A percentile compares a stretch with the other conserved stretches of the same genome.
phyloP scores from a whole-genome alignment of 2,888 invertebrate species.

The Acrobasis suavella region DNA sequence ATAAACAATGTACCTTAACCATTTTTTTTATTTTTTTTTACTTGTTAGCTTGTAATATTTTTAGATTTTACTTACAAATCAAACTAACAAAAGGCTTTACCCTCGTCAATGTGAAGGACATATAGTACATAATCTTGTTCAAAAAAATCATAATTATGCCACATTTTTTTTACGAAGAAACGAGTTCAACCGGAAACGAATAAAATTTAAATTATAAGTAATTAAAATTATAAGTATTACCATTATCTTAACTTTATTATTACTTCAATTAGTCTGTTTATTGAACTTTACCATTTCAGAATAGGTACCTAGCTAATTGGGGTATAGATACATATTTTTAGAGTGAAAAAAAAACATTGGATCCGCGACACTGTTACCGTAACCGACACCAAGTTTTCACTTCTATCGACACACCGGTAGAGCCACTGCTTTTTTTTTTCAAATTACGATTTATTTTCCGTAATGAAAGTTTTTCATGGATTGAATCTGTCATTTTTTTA shows the following conservation, averaged over 20 bases:
- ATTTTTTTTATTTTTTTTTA: no score
- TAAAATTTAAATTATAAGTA: not conserved
- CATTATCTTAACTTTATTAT: constrained; percentile 1
- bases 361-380: no score
- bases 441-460: not conserved
- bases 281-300: constrained; percentile 16
- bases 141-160: not conserved
- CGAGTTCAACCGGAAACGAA: not conserved
- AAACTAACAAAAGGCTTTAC: no score
- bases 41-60: no score
- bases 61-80: no score
- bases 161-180: not conserved
- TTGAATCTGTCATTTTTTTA: no score
- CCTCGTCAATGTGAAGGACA: constrained; percentile 1
- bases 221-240: not conserved
- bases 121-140: not conserved
- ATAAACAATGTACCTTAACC: not conserved
- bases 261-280: not conserved
- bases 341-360: no score
- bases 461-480: no score
- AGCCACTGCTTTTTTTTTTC: no score
- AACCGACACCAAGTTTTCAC: no score
- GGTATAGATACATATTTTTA: not conserved
- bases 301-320: not conserved
- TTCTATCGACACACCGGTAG: no score